A percentile compares a stretch with the other conserved stretches of the same genome.
phyloP scores from a whole-genome alignment of 2,888 invertebrate genomes.

The Watsonalla binaria region DNA sequence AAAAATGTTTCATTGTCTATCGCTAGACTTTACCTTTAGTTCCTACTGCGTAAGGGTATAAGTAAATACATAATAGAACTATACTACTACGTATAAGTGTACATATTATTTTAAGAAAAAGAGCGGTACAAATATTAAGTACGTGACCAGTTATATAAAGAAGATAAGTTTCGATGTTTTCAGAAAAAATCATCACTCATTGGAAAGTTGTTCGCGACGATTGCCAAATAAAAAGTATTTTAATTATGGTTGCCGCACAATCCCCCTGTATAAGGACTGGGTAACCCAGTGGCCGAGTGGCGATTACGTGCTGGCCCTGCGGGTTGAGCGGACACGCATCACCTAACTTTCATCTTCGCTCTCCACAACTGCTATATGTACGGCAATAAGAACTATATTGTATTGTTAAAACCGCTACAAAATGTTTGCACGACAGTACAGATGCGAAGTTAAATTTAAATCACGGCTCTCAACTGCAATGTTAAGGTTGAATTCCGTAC shows the following conservation, averaged over 20 bases:
- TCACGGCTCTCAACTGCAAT: slow-evolving; percentile 66
- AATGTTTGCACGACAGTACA: slow-evolving; percentile 38
- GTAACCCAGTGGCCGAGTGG: slow-evolving; percentile 46
- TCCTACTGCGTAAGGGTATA: too few species aligned
- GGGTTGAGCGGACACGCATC: slow-evolving; percentile 9
- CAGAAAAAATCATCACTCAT: slow-evolving; percentile 5
- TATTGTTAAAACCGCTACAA: slow-evolving; percentile 35
- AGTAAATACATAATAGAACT: too few species aligned
- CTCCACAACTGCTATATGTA: slow-evolving; percentile 11
- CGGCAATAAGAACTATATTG: slow-evolving; percentile 28
- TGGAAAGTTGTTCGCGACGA: slow-evolving; percentile 29
- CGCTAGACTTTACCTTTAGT: too few species aligned
- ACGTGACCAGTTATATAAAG: background rate
- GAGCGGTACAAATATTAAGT: too few species aligned
- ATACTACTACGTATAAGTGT: too few species aligned
- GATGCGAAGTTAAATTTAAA: slow-evolving; percentile 70
- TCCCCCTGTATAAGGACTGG: slow-evolving; percentile 31
- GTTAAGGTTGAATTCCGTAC: slow-evolving; percentile 74
- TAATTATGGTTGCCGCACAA: slow-evolving; percentile 26
- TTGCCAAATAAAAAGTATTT: slow-evolving; percentile 26
- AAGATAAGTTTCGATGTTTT: background rate
- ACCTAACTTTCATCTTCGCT: slow-evolving; percentile 4
- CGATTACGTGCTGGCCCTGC: slow-evolving; percentile 21
- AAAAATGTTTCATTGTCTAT: too few species aligned
- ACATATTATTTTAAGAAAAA: too few species aligned